Base-by-base conservation (phyloP, 2,888 invertebrate genomes). In the Rhorus exstirpatorius region DNA sequence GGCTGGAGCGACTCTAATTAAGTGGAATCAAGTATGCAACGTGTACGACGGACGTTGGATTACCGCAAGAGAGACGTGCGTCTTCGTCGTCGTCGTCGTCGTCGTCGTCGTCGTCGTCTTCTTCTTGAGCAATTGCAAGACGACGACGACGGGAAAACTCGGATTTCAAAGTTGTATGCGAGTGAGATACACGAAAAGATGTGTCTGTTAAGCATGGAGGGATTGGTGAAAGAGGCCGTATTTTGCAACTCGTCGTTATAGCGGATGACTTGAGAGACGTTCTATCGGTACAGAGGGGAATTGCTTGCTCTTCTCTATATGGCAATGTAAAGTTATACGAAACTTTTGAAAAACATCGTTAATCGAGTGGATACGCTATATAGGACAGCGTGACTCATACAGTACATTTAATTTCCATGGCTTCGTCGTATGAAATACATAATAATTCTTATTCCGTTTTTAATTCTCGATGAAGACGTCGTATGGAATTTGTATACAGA, bases 1-100 rank as follows among this genome's bases (percentile, higher is more conserved):
- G 83, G 87, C 85, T 88, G 86, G 75, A 89, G 87, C 86, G 87
- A 84, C 82, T 88, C 89, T 89, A 91, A 91, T 91, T 90, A 90
- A 90, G 88, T 88, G 88, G 87, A 89, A 91, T 90, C 90, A 89
- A 89, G 89, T 89, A 88, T 88, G 87, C 87, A 86, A 80, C 84
- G 85, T 83, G 80, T 71, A 86, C 88, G 83, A 84, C 84, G 88
- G 87, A 90, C 70, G 75, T 61, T 83, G 78, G 83, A 83, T 81
- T 83, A 71, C 55, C 74, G 24, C 44, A 6, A 53, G 68, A 63
- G 80, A 70, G 61, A 75, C 61, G 55, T 10, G 21, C 10, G 24
- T 41, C 19, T 67, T 17, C 49, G 19, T 49, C 17, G 7, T 6
- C 58, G 58, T n/a, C 17, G 35, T 24, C 12, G 24, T 53, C 21